Base-by-base conservation (phyloP, 2,797 vertebrate species). In the Macropus fuliginosus region DNA sequence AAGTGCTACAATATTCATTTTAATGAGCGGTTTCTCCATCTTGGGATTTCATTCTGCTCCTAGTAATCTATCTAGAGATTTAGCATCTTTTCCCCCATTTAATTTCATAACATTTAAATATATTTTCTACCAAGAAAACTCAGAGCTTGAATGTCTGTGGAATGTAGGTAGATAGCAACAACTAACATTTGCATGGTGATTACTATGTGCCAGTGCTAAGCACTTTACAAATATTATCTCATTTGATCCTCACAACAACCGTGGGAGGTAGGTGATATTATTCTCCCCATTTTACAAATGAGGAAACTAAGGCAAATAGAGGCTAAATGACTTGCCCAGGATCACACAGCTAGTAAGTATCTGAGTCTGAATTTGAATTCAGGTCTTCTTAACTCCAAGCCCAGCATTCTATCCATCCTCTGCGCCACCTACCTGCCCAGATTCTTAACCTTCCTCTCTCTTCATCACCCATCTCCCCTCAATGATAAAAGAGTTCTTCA, bases 1-100 rank as follows among this genome's bases (percentile, higher is more conserved):
- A 46, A 59, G 16, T 87, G 59, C 87, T 93, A 93, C 91, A 66
- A 91, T 94, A 92, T 56, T 91, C 91, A 95, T 81, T 93, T 95
- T 95, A 56, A 91, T 29, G 89, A 95, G 92, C 56, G 27, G 50
- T 57, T 21, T 2, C 55, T 91, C 56, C 94, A 94, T 59, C 31
- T 93, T 89, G 93, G 96, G 94, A 93, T 91, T 96, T 94, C 93
- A 59, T 93, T 81, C 59, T 56, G 50, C 56, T 94, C 55, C 59
- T 95, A 95, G 92, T 94, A 96, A 96, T 91, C 54, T n/a, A 91
- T 92, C 14, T 31, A 52, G 31, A 4, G 93, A 34, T 52, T 62
- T 14, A 55, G 92, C 55, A 91, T 10, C 59, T 28, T 87, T 81
- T 59, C 34, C 57, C 92, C 40, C 28, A 31, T 81, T 94, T 90